phyloP scores from a whole-genome alignment of 37 sponge, comb jelly and placozoan species.

The Bolinopsis microptera region DNA sequence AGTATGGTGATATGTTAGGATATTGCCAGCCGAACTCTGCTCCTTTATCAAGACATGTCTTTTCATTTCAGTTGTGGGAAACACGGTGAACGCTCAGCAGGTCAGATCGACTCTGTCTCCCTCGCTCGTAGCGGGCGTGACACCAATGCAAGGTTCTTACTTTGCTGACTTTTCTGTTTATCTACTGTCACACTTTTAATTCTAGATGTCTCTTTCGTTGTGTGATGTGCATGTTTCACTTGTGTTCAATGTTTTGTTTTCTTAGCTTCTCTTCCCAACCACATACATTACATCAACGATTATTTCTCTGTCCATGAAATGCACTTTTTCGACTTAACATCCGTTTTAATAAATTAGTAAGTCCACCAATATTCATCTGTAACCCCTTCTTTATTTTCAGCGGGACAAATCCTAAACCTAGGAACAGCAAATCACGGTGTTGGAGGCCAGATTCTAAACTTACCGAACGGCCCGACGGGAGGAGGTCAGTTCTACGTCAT shows the following conservation, averaged over 20 bases:
- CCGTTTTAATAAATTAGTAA: no score
- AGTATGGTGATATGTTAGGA: no score
- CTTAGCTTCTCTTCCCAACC: no score
- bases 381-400: not conserved
- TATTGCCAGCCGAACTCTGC: no score
- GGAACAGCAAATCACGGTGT: conserved; percentile 15
- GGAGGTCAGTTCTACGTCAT: conserved; percentile 51
- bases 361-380: no score
- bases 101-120: conserved; percentile 36
- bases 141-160: conserved; percentile 58
- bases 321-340: no score
- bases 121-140: conserved; percentile 26
- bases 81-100: conserved; percentile 38
- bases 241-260: no score
- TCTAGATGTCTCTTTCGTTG: no score
- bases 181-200: not conserved
- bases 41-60: not conserved
- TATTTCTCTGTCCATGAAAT: no score
- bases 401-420: conserved; percentile 37
- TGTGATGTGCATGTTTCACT: no score
- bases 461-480: not conserved
- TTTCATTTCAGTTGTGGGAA: conserved; percentile 28
- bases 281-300: no score
- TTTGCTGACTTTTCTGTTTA: not conserved
- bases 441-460: conserved; percentile 43